phyloP scores from a whole-genome alignment of 1,140 invertebrate species.

The Holcopasites calliopsidis region DNA sequence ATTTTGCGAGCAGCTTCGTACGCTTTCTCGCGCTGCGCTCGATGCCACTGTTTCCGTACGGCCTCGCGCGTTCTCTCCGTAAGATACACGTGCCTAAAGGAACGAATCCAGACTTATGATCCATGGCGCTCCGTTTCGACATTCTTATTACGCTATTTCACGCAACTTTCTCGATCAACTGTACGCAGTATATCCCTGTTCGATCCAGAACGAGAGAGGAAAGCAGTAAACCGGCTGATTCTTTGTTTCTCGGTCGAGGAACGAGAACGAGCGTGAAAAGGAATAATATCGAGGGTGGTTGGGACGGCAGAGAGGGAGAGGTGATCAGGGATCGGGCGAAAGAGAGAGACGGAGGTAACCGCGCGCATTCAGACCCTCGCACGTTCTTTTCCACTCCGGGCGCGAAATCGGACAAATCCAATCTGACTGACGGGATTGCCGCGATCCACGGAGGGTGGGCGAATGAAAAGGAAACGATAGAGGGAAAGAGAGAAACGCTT shows the following conservation, averaged over 20 bases:
- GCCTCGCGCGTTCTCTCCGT: neutral
- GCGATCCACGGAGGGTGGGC: slow-evolving; percentile 11
- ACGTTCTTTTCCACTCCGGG: slow-evolving; percentile 62
- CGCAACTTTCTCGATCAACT: slow-evolving; percentile 11
- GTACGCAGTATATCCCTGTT: neutral
- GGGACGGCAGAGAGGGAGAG: slow-evolving; percentile 40
- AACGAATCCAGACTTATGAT: neutral
- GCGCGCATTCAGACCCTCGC: slow-evolving; percentile 22
- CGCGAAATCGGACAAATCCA: slow-evolving; percentile 77
- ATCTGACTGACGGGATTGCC: slow-evolving; percentile 67
- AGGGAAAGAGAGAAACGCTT: slow-evolving; percentile 23
- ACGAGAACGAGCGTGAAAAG: slow-evolving; percentile 59
- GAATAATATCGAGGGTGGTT: slow-evolving; percentile 50
- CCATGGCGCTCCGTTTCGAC: neutral
- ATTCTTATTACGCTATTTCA: slow-evolving; percentile 24
- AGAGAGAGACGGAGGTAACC: slow-evolving; percentile 37
- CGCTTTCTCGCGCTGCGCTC: neutral
- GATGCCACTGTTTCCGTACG: neutral
- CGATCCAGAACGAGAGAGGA: slow-evolving; percentile 31
- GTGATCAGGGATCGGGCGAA: neutral
- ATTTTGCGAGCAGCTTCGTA: neutral
- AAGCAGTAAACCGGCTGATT: slow-evolving; percentile 26
- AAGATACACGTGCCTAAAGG: neutral
- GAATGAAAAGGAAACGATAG: slow-evolving; percentile 31
- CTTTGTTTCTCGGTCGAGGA: slow-evolving; percentile 41